A percentile compares a stretch with the other conserved stretches of the same genome.
phyloP scores from a whole-genome alignment of 2,797 vertebrate species.

The Semotilus atromaculatus region DNA sequence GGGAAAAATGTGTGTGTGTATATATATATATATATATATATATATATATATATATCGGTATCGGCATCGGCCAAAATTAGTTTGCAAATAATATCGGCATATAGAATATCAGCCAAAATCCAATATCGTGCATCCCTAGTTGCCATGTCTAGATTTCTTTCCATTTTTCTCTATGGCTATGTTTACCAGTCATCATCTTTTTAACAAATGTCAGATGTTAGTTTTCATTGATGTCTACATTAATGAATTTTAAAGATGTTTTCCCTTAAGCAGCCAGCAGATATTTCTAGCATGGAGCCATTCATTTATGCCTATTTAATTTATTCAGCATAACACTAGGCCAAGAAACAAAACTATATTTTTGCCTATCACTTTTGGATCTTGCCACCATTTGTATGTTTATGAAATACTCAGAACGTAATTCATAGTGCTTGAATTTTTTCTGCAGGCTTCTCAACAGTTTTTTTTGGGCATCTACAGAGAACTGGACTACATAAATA shows the following conservation, averaged over 20 bases:
- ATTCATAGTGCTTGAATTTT: not conserved
- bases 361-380: not conserved
- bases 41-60: too few species aligned
- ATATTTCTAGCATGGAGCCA: not conserved
- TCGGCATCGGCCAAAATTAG: too few species aligned
- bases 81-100: too few species aligned
- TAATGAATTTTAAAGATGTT: slow-evolving; percentile 22
- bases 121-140: too few species aligned
- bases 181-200: slow-evolving; percentile 12
- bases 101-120: too few species aligned
- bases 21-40: too few species aligned
- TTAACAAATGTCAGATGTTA: not conserved
- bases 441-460: not conserved
- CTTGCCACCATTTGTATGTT: slow-evolving; percentile 8
- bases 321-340: not conserved
- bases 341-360: not conserved
- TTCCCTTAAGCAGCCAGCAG: not conserved
- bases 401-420: not conserved
- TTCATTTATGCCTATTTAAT: slow-evolving; percentile 12
- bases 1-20: too few species aligned
- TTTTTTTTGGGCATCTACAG: not conserved
- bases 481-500: slow-evolving; percentile 42
- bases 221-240: not conserved
- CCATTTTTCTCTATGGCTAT: slow-evolving; percentile 18
- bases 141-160: slow-evolving; percentile 8